phyloP scores from a whole-genome alignment of 2,888 invertebrate genomes.

The Synergus itoensis region DNA sequence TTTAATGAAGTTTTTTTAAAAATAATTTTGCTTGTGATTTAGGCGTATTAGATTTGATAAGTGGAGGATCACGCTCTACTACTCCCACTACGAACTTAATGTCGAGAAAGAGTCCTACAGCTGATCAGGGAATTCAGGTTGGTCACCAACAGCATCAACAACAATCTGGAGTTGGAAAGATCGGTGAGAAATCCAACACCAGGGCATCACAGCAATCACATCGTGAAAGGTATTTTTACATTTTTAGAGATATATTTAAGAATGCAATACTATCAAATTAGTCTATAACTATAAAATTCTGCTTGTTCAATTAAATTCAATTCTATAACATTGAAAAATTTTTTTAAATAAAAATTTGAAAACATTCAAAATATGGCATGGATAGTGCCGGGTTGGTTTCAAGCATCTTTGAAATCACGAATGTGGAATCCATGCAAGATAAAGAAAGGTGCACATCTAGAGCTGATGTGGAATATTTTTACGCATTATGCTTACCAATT shows the following conservation, averaged over 20 bases:
- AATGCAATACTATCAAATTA: not conserved
- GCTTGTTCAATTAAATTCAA: not conserved
- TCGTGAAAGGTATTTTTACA: conserved; percentile 68
- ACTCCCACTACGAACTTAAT: conserved; percentile 85
- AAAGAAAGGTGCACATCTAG: not conserved
- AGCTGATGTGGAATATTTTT: not conserved
- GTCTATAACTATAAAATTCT: no score
- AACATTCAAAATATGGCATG: not conserved
- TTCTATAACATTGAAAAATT: no score
- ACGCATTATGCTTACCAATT: not conserved
- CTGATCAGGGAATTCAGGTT: conserved; percentile 91
- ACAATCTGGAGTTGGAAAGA: conserved; percentile 70
- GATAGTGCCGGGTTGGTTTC: conserved; percentile 56
- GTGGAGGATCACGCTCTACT: conserved; percentile 88
- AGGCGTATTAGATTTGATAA: conserved; percentile 85
- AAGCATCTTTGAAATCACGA: conserved; percentile 63
- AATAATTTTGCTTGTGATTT: conserved; percentile 23
- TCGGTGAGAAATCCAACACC: conserved; percentile 68
- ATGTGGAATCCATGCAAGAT: conserved; percentile 73
- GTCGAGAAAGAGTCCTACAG: conserved; percentile 90
- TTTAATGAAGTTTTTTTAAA: not conserved
- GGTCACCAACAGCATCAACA: conserved; percentile 77
- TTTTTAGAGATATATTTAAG: not conserved
- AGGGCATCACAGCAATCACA: conserved; percentile 69
- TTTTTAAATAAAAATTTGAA: not conserved